Evolutionary conservation across 2,888 invertebrate species (phyloP).

Genomic region (Psococerastis gibbosa): DNA sequence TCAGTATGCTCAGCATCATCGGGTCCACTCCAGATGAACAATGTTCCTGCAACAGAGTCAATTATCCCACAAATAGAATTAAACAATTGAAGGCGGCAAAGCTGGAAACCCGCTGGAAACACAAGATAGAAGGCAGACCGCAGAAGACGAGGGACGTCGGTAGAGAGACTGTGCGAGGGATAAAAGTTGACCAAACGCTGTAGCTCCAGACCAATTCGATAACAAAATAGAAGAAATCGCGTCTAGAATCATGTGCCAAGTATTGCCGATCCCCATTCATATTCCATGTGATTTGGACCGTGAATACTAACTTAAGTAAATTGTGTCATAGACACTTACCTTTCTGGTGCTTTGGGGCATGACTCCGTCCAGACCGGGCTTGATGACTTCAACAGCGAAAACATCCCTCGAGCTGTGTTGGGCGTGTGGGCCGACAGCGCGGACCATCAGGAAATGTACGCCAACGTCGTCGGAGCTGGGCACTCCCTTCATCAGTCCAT

Average conservation of each 20-base stretch:
- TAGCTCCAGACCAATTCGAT: too few species aligned
- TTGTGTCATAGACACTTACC: too few species aligned
- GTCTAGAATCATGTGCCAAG: too few species aligned
- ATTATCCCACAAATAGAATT: too few species aligned
- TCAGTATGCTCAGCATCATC: slow-evolving; percentile 42
- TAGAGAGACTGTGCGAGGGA: too few species aligned
- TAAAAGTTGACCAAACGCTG: too few species aligned
- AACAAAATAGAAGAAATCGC: too few species aligned
- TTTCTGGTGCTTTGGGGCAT: slow-evolving; percentile 19
- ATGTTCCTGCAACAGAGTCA: slow-evolving; percentile 22
- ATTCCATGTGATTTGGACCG: too few species aligned
- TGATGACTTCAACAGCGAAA: slow-evolving; percentile 41
- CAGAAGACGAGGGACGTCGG: slow-evolving; percentile 1
- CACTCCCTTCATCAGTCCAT: slow-evolving; percentile 53
- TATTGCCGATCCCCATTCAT: too few species aligned
- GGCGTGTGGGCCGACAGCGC: slow-evolving; percentile 30
- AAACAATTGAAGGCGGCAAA: neutral
- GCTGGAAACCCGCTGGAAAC: neutral
- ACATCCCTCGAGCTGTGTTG: slow-evolving; percentile 36
- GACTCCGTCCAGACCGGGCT: slow-evolving; percentile 1
- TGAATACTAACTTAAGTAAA: too few species aligned
- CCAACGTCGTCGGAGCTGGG: slow-evolving; percentile 49
- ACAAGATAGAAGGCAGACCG: slow-evolving; percentile 4
- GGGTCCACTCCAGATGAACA: slow-evolving; percentile 30
- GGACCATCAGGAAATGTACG: slow-evolving; percentile 40